These are phyloP conservation scores for Bombylius major DNA, from an alignment of 2,888 invertebrate species.

Conservation along the genomic window DNA sequence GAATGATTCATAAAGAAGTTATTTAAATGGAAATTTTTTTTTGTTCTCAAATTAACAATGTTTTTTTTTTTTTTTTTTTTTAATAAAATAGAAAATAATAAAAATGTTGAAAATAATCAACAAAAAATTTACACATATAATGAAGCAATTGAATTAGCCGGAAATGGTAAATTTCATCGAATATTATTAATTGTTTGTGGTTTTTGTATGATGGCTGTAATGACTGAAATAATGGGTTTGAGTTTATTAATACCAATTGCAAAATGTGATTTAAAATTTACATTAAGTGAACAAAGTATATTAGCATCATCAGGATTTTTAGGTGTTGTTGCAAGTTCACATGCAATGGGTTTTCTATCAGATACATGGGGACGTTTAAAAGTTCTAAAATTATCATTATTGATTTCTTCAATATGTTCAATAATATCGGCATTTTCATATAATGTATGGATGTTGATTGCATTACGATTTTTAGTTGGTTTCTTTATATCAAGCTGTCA, in stretches of 20 bases:
- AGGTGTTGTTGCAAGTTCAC: constrained; percentile 59
- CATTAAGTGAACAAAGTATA: constrained; percentile 47
- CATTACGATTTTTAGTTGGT: constrained; percentile 52
- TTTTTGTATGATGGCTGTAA: constrained; percentile 50
- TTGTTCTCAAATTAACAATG: background rate
- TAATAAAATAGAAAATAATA: background rate
- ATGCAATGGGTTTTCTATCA: constrained; percentile 67
- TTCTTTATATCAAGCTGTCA: constrained; percentile 41
- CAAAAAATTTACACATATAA: constrained; percentile 24
- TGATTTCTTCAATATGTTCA: constrained; percentile 42
- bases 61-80: background rate
- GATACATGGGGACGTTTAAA: constrained; percentile 59
- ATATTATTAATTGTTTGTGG: constrained; percentile 48
- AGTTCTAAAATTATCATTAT: constrained; percentile 41
- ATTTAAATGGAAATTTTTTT: no score
- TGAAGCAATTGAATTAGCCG: constrained; percentile 33
- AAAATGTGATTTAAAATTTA: constrained; percentile 52
- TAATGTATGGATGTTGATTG: constrained; percentile 43
- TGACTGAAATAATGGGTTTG: constrained; percentile 52
- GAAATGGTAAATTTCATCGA: constrained; percentile 50
- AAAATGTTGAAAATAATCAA: background rate
- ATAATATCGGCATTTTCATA: constrained; percentile 48
- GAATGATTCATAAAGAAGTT: no score
- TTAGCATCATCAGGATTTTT: constrained; percentile 52
- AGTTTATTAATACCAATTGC: constrained; percentile 54